Percentiles rank a stretch among this genome's conserved stretches.
Conservation (phyloP, 2,888 invertebrate species). For the Platerodrilus igneus region DNA sequence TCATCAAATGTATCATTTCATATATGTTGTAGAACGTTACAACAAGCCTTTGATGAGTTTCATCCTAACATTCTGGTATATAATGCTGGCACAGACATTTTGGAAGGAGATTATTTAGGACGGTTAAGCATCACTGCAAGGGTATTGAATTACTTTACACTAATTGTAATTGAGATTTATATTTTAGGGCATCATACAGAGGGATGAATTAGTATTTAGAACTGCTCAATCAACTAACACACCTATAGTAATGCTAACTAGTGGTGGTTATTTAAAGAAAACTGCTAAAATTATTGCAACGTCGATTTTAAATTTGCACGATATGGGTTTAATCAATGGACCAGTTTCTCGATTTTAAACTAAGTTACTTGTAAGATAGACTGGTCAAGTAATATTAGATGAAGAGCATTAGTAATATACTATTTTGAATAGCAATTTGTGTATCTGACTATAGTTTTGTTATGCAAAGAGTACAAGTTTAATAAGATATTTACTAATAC, state of each 20-base stretch:
- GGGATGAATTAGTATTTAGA: conserved; percentile 80
- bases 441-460: too few relatives aligned
- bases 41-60: conserved; percentile 66
- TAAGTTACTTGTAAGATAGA: too few relatives aligned
- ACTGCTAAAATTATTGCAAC: conserved; percentile 79
- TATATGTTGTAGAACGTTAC: too few relatives aligned
- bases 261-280: conserved; percentile 76
- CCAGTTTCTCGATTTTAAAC: conserved; percentile 29
- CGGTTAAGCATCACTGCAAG: conserved; percentile 63
- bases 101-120: conserved; percentile 75
- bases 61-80: conserved; percentile 79
- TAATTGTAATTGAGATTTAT: conserved; percentile 2
- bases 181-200: conserved; percentile 73
- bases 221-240: conserved; percentile 59
- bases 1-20: too few relatives aligned
- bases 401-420: too few relatives aligned
- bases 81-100: conserved; percentile 88
- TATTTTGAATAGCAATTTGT: too few relatives aligned
- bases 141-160: conserved; percentile 45
- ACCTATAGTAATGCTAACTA: conserved; percentile 82
- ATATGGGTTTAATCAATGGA: conserved; percentile 53
- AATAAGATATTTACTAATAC: too few relatives aligned
- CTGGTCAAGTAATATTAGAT: too few relatives aligned
- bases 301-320: conserved; percentile 73
- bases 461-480: too few relatives aligned